phyloP scores from a whole-genome alignment of 2,113 vertebrate species.

The Prionailurus bengalensis region DNA sequence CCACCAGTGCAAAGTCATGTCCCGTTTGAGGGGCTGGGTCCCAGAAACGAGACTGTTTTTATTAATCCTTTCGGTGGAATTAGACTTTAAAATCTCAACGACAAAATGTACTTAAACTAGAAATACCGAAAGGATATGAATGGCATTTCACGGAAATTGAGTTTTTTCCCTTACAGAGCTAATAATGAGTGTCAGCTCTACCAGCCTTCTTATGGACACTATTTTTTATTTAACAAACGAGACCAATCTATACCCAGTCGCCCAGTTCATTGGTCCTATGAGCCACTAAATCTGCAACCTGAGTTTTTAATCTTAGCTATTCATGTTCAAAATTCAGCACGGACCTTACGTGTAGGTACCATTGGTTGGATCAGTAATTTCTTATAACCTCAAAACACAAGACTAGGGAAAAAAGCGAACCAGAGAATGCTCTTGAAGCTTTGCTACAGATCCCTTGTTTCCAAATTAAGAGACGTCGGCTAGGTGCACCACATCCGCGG shows the following conservation, averaged over 20 bases:
- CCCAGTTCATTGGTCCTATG: fast-evolving
- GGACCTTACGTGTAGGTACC: background rate
- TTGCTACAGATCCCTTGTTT: background rate
- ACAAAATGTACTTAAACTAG: background rate
- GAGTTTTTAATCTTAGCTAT: background rate
- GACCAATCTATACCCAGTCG: fast-evolving
- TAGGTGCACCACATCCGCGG: fast-evolving
- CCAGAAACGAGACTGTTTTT: background rate
- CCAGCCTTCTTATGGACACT: background rate
- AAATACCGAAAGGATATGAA: background rate
- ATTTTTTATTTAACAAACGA: background rate
- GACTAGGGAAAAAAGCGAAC: background rate
- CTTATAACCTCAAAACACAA: background rate
- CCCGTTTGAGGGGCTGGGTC: background rate
- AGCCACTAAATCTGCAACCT: background rate
- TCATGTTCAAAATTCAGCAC: background rate
- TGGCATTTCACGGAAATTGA: background rate
- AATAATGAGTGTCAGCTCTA: background rate
- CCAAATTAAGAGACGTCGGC: background rate
- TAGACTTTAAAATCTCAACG: background rate
- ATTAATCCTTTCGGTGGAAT: background rate
- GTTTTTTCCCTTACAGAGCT: background rate
- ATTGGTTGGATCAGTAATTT: background rate
- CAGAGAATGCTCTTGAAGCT: background rate
- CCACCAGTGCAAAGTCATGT: background rate